Percentiles rank a stretch among this genome's conserved stretches.
phyloP scores from a whole-genome alignment of 2,113 vertebrate genomes.

The Petrocephalus microphthalmus region DNA sequence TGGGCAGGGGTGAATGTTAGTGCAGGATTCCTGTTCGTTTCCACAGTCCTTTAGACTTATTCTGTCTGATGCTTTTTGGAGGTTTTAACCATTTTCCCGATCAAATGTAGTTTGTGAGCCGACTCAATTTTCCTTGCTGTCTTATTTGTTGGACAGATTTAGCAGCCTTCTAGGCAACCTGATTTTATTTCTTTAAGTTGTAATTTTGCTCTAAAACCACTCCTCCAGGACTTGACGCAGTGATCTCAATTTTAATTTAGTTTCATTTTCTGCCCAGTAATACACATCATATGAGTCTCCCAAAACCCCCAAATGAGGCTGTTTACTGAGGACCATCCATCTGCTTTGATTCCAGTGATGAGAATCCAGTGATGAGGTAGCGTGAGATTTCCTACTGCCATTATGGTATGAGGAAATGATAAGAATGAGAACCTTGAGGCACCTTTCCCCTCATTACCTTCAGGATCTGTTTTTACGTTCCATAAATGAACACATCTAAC shows the following conservation, averaged over 20 bases:
- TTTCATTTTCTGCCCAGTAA: background rate
- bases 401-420: background rate
- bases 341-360: background rate
- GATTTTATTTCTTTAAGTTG: background rate
- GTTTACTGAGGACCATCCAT: background rate
- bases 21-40: too few relatives aligned
- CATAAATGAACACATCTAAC: background rate
- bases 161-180: background rate
- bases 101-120: background rate
- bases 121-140: background rate
- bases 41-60: background rate
- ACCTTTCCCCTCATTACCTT: background rate
- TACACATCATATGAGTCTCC: background rate
- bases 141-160: background rate
- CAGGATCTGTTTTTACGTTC: background rate
- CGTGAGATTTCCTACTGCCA: background rate
- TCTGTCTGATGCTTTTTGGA: background rate
- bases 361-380: background rate
- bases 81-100: background rate
- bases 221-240: background rate
- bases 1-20: background rate
- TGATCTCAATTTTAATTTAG: background rate
- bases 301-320: background rate
- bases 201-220: background rate
- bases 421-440: background rate